Base-by-base conservation (phyloP, 2,888 invertebrate species). In the Thecocarcelia acutangulata region DNA sequence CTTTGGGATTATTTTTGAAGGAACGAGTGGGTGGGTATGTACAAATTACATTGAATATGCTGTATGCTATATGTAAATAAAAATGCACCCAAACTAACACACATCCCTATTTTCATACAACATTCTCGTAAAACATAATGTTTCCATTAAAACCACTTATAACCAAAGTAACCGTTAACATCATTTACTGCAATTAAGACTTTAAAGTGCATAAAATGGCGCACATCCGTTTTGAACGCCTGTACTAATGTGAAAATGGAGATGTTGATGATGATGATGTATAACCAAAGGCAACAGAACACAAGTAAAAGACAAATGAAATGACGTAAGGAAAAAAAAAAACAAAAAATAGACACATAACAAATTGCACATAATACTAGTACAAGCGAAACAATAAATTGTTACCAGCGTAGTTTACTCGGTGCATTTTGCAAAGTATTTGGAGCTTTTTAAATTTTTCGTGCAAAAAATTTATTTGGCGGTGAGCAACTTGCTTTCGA, bases 191-290 rank as follows among this genome's bases (percentile, higher is more conserved):
- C 78, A 78, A 82, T 82, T 82, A 82, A 82, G 78, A 74, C 78
- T 78, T 78, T 82, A 82, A 82, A 82, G 81, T 82, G 81, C 74
- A 78, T 78, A 82, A 82, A 82, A 82, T 78, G 81, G 81, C 78
- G 78, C 74, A 82, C 81, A 82, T 82, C 81, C 81, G 81, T 70
- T 78, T 74, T 70, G 59, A 82, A 64, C 69, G 58, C 61, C 61
- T 73, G 69, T 74, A 64, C 68, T 81, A 74, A 78, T 78, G 81
- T 68, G 72, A 52, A 72, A 72, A 76, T 76, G 42, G 66, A 61
- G 52, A 56, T 54, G 73, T 54, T 73, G 56, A 70, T 24, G 24
- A 24, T 24, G 24, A 24, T 24, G 24, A 24, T n/a, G n/a, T n/a
- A n/a, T n/a, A n/a, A 24, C 5, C 52, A 52, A 46, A 6, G n/a